These are phyloP conservation scores for Peromyscus maniculatus DNA, from an alignment of 2,113 vertebrate genomes.

Conservation along the genomic window DNA sequence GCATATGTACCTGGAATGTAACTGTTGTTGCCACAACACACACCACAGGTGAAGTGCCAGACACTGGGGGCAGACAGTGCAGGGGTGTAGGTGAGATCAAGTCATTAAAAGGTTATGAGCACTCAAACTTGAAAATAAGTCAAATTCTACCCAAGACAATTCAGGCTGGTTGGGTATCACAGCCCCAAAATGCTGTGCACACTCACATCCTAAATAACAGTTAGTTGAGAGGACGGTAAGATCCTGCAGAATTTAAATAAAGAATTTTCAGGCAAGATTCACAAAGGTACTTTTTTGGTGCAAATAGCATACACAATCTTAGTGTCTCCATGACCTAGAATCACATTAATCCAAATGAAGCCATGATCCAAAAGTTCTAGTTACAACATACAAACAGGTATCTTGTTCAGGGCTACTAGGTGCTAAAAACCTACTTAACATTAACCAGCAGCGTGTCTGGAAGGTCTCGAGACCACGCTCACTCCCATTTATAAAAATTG, in stretches of 20 bases:
- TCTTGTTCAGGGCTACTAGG: background rate
- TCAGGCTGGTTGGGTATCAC: background rate
- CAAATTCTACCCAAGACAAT: background rate
- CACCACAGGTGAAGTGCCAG: background rate
- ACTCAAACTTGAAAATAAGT: constrained; percentile 36
- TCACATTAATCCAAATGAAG: constrained; percentile 23
- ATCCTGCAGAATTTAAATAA: background rate
- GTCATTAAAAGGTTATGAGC: background rate
- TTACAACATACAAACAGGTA: background rate
- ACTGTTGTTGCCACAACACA: constrained; percentile 36
- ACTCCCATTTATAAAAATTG: constrained; percentile 96
- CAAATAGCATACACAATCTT: background rate
- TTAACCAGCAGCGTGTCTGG: background rate
- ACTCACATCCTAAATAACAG: background rate
- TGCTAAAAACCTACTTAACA: background rate
- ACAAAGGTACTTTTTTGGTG: background rate
- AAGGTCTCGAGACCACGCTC: constrained; percentile 69
- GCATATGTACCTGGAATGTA: background rate
- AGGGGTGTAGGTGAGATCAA: background rate
- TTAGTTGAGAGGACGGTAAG: background rate
- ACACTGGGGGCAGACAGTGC: background rate
- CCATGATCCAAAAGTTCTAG: constrained; percentile 44
- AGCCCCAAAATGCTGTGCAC: background rate
- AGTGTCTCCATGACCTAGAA: constrained; percentile 33
- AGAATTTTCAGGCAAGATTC: constrained; percentile 23